Evolutionary conservation across 2,113 vertebrate genomes (phyloP).

Genomic region (Mixornis gularis): DNA sequence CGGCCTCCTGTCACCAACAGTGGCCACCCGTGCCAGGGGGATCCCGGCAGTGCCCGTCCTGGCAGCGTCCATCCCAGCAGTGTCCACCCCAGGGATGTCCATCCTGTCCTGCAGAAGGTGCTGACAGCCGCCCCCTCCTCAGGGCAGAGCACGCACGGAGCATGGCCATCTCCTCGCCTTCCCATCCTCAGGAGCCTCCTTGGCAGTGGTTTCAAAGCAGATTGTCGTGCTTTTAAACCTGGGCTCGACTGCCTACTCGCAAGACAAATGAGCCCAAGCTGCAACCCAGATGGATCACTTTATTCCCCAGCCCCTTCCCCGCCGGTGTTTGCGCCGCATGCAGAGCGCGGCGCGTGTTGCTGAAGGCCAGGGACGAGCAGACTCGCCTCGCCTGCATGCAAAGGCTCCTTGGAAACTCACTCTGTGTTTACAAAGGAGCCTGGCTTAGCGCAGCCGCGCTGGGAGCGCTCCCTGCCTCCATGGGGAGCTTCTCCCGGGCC

Average conservation of each 20-base stretch:
- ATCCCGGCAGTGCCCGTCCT: not conserved
- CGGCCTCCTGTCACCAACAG: not conserved
- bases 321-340: not conserved
- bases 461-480: not conserved
- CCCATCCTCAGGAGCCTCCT: not conserved
- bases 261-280: slow-evolving; percentile 50
- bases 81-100: not conserved
- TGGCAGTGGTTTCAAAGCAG: not conserved
- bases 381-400: not conserved
- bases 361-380: not conserved
- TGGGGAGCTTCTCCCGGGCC: rapidly evolving
- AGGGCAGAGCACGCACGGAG: rapidly evolving
- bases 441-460: not conserved
- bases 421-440: not conserved
- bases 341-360: not conserved
- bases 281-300: slow-evolving; percentile 10
- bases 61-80: rapidly evolving
- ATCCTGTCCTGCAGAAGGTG: not conserved
- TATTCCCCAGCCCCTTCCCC: slow-evolving; percentile 10
- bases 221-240: not conserved
- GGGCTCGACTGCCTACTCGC: not conserved
- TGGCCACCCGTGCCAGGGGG: not conserved
- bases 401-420: not conserved
- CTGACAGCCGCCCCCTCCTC: not conserved
- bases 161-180: rapidly evolving